These are phyloP conservation scores for Vireo griseus DNA, from an alignment of 2,797 vertebrate species.

Conservation along the genomic window DNA sequence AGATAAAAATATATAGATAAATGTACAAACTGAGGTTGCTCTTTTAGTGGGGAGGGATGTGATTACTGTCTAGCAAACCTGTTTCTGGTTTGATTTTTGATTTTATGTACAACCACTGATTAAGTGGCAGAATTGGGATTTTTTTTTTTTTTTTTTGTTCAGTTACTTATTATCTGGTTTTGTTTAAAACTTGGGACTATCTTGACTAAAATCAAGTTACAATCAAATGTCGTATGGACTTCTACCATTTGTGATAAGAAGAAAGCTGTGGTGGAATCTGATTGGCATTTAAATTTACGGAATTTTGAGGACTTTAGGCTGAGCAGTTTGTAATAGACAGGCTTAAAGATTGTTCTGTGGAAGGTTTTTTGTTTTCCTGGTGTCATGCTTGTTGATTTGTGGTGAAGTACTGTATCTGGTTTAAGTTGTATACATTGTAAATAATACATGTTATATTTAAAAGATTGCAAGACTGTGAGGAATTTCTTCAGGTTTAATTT, in stretches of 20 bases:
- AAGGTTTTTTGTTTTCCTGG: not conserved
- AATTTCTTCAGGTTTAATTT: not conserved
- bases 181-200: not conserved
- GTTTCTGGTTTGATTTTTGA: not conserved
- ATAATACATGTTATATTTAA: not conserved
- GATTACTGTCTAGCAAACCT: not conserved
- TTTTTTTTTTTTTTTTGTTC: not conserved
- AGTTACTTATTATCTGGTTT: not conserved
- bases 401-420: not conserved
- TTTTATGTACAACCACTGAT: not conserved
- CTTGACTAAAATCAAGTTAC: not conserved
- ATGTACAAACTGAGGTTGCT: not conserved
- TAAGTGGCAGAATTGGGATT: not conserved
- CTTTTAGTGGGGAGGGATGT: not conserved
- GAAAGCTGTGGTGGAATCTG: not conserved
- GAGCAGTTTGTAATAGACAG: not conserved
- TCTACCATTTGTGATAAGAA: not conserved
- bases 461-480: not conserved
- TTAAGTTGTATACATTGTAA: not conserved
- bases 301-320: not conserved
- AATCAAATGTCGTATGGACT: not conserved
- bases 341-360: not conserved
- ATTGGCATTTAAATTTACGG: not conserved
- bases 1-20: not conserved
- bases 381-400: not conserved